These are phyloP conservation scores for Protonibea diacanthus DNA, from an alignment of 2,797 vertebrate genomes.

Conservation along the genomic window DNA sequence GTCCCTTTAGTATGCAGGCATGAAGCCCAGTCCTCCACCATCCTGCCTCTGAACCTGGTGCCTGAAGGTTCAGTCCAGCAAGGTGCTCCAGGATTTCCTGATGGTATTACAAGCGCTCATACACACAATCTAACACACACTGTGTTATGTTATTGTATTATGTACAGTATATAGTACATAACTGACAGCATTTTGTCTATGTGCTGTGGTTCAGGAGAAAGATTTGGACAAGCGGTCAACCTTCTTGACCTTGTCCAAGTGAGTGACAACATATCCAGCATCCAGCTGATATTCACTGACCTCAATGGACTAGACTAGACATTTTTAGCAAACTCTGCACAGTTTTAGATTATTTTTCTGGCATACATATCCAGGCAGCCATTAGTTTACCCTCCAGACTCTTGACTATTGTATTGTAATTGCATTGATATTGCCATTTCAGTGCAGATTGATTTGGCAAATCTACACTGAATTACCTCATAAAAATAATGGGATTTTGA, in stretches of 20 bases:
- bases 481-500: neutral
- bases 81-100: no score
- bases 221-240: neutral
- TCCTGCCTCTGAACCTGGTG: neutral
- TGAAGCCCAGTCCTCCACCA: no score
- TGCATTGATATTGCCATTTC: no score
- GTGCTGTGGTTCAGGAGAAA: neutral
- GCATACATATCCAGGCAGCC: no score
- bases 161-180: neutral
- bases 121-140: neutral
- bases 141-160: neutral
- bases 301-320: neutral
- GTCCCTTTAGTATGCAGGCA: no score
- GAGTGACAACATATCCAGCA: neutral
- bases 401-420: no score
- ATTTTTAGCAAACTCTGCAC: no score
- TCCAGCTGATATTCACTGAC: neutral
- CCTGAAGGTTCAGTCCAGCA: neutral
- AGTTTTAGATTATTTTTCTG: no score
- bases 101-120: no score
- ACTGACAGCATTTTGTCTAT: neutral
- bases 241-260: neutral
- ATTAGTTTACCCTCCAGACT: no score
- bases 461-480: neutral
- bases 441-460: no score